Evolutionary conservation across 2,797 vertebrate species (phyloP), one percentile per base, ranked within the genome.

Genomic region (Synanceia verrucosa): DNA sequence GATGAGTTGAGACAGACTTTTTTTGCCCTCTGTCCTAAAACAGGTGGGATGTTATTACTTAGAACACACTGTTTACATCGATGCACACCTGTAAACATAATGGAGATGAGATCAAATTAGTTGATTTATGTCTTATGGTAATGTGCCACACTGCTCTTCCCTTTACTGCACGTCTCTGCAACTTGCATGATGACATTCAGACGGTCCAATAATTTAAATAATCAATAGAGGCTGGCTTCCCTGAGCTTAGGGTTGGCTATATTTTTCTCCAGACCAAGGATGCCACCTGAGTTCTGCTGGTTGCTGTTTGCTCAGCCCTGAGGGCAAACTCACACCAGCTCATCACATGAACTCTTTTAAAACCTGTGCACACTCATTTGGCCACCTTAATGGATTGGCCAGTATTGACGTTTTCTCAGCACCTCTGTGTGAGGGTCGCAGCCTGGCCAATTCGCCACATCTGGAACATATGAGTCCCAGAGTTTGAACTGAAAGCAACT

Each of bases 401-500:
- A 34, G 67, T 87, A 81, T 89, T 90, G 81, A 74, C 87, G 69
- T 89, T 92, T 90, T 89, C 89, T 86, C 85, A 73, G 82, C 91
- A 88, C 89, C 89, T 86, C 44, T 7, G 81, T 84, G 91, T 21
- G 82, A 94, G 88, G 88, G 91, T 92, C 84, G 41, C 10, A 76
- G 79, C 80, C 67, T 65, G 88, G 88, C 81, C 84, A 84, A 76
- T 78, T 24, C 16, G 62, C 65, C 89, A 86, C 93, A 93, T 94
- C 90, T 94, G 92, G 93, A 91, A 89, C 78, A 65, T 37, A 90
- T 89, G 84, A 91, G 84, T 82, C 57, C 70, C 53, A 53, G 59
- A 78, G 88, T 75, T 86, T 81, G 77, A 78, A 56, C 67, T 73
- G 62, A 84, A 81, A 80, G 83, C 65, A 48, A 10, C 86, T 69